Evolutionary conservation across 1,140 invertebrate genomes (phyloP).

Genomic region (Latrodectus geometricus): DNA sequence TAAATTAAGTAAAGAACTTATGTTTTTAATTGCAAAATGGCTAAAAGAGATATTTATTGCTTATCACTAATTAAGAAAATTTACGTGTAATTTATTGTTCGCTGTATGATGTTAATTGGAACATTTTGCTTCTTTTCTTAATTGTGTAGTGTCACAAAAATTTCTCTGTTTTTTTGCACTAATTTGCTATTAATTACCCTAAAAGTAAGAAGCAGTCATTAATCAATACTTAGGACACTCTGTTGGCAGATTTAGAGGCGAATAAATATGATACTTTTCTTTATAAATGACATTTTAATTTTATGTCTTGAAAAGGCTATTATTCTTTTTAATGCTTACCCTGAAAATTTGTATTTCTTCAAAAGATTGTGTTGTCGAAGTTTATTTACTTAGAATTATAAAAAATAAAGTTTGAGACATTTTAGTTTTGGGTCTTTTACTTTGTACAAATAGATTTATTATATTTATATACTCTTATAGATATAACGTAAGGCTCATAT

Average conservation of each 20-base stretch:
- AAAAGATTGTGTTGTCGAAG: no score
- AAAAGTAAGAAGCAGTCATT: constrained; percentile 37
- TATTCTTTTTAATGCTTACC: background rate
- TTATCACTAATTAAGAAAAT: constrained; percentile 50
- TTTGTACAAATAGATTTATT: no score
- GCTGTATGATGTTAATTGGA: constrained; percentile 55
- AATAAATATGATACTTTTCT: constrained; percentile 41
- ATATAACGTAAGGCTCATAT: no score
- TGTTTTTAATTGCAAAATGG: constrained; percentile 17
- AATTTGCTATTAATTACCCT: constrained; percentile 58
- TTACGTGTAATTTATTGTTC: constrained; percentile 52
- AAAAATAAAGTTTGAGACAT: no score
- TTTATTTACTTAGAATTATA: no score
- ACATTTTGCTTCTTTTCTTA: constrained; percentile 52
- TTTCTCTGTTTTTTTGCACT: constrained; percentile 41
- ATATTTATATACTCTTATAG: no score
- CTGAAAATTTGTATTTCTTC: no score
- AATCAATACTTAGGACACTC: constrained; percentile 52
- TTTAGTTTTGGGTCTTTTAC: no score
- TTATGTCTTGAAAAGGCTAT: background rate
- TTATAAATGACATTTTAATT: background rate
- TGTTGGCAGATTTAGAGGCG: constrained; percentile 8
- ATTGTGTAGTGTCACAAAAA: constrained; percentile 56
- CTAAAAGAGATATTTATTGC: constrained; percentile 32
- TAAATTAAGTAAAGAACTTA: background rate